Evolutionary conservation across 2,113 vertebrate genomes (phyloP).

Genomic region (Corythornis madagascariensis): DNA sequence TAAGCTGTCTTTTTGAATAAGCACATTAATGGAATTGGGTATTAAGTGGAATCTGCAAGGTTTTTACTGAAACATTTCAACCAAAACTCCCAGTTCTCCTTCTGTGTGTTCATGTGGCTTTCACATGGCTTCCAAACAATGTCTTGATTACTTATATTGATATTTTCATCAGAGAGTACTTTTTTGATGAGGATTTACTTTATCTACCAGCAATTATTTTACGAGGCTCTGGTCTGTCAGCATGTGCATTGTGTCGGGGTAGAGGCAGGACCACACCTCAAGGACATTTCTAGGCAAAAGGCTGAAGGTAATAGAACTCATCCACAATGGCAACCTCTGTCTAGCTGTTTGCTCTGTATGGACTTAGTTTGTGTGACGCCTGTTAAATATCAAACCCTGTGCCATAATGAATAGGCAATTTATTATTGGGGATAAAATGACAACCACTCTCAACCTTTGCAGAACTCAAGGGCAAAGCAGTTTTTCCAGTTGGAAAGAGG

Average conservation of each 20-base stretch:
- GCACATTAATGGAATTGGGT: not conserved
- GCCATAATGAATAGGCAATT: constrained; percentile 42
- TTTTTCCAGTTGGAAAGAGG: constrained; percentile 41
- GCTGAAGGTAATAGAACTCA: not conserved
- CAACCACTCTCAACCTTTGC: constrained; percentile 1
- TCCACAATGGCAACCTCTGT: constrained; percentile 56
- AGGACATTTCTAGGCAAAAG: not conserved
- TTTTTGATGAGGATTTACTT: constrained; percentile 25
- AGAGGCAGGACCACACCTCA: constrained; percentile 15
- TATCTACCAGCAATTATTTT: constrained; percentile 16
- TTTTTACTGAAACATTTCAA: not conserved
- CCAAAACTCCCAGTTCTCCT: not conserved
- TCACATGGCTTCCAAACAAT: not conserved
- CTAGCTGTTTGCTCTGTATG: constrained; percentile 41
- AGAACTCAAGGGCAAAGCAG: constrained; percentile 20
- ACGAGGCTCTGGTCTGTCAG: constrained; percentile 27
- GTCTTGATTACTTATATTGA: not conserved
- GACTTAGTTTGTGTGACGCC: constrained; percentile 34
- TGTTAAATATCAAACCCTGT: constrained; percentile 34
- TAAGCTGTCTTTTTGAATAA: not conserved
- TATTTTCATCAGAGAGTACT: not conserved
- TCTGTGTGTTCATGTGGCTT: not conserved
- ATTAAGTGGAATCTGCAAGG: not conserved
- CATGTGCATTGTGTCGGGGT: not conserved
- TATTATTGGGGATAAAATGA: constrained; percentile 37